Percentiles rank a stretch among this genome's conserved stretches.
Conservation (phyloP, 2,797 vertebrate genomes). For the Lates japonicus region DNA sequence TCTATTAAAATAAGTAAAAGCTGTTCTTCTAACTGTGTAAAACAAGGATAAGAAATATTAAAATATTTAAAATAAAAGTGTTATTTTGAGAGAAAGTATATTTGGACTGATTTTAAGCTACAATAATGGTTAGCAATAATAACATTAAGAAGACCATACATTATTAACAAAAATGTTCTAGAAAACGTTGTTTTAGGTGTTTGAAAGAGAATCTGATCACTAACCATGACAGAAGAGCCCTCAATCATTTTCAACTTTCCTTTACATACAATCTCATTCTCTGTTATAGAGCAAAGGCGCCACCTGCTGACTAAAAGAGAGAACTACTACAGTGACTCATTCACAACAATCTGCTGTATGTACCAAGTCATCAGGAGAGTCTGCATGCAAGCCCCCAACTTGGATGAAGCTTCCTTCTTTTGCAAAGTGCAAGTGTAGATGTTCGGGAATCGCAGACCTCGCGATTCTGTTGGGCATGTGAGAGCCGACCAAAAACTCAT, state of each 20-base stretch:
- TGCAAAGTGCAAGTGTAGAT: conserved; percentile 89
- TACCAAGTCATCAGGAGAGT: conserved; percentile 93
- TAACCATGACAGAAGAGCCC: background rate
- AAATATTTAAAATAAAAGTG: background rate
- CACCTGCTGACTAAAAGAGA: conserved; percentile 62
- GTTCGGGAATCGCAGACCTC: conserved; percentile 89
- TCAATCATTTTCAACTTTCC: background rate
- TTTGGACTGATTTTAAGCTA: background rate
- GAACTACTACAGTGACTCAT: conserved; percentile 2
- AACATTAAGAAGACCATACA: background rate
- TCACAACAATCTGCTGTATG: conserved; percentile 27
- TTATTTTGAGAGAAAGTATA: background rate
- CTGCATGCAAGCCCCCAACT: conserved; percentile 92
- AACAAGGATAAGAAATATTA: background rate
- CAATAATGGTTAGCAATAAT: background rate
- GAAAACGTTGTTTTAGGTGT: background rate
- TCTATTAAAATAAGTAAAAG: background rate
- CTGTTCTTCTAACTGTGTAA: background rate
- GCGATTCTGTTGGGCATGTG: conserved; percentile 93
- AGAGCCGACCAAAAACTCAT: conserved; percentile 90
- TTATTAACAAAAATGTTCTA: background rate
- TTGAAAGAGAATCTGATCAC: background rate
- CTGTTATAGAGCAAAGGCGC: conserved; percentile 25
- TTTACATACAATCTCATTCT: background rate
- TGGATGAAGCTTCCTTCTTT: conserved; percentile 89